These are phyloP conservation scores for Phrynosoma platyrhinos DNA, from an alignment of 2,113 vertebrate species.

Conservation along the genomic window DNA sequence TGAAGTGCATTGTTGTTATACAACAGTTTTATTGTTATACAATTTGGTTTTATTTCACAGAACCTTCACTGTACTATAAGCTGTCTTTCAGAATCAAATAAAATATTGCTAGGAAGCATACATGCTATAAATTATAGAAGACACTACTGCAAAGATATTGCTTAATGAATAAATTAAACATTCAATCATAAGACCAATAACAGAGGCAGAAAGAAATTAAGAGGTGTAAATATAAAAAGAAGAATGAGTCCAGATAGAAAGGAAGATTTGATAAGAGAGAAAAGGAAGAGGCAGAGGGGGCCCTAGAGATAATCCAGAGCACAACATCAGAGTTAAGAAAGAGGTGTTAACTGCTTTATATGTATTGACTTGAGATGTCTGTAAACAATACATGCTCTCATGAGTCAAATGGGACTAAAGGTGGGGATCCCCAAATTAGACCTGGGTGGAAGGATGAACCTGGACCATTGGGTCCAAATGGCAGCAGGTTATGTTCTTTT, in stretches of 20 bases:
- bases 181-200: neutral
- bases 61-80: neutral
- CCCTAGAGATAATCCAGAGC: neutral
- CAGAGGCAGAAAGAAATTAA: conserved; percentile 24
- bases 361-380: neutral
- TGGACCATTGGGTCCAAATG: neutral
- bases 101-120: neutral
- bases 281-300: neutral
- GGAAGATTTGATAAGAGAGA: neutral
- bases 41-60: conserved; percentile 1
- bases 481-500: neutral
- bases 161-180: conserved; percentile 44
- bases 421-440: neutral
- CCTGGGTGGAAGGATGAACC: neutral
- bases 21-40: neutral
- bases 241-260: neutral
- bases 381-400: neutral
- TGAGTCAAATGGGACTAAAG: neutral
- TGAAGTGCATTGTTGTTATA: neutral
- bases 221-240: conserved; percentile 13
- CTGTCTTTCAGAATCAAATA: conserved; percentile 23
- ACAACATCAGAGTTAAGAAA: neutral
- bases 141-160: neutral
- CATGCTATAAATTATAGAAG: neutral
- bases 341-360: neutral